phyloP scores from a whole-genome alignment of 2,888 invertebrate genomes.

The Agrypnus murinus region DNA sequence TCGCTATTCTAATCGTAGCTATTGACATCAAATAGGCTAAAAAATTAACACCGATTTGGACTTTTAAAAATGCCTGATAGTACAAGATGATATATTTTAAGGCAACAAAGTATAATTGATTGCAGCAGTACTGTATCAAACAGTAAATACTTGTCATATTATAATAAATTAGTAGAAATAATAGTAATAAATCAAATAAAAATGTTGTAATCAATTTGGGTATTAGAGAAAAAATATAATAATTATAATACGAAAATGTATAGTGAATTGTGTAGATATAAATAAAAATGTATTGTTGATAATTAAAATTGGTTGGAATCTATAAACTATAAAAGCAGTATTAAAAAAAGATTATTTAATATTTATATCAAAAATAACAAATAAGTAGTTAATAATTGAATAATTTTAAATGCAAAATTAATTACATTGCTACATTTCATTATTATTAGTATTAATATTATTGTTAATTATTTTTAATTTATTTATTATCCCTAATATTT shows the following conservation, averaged over 20 bases:
- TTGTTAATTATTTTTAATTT: neutral
- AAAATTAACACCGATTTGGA: slow-evolving; percentile 16
- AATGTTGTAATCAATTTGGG: slow-evolving; percentile 14
- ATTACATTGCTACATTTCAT: slow-evolving; percentile 21
- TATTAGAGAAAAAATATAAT: slow-evolving; percentile 19
- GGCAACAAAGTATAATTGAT: neutral
- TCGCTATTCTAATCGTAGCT: slow-evolving; percentile 23
- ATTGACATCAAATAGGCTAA: slow-evolving; percentile 29
- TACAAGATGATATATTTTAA: slow-evolving; percentile 9
- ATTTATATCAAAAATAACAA: slow-evolving; percentile 52
- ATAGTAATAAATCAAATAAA: slow-evolving; percentile 6
- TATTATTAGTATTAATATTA: neutral
- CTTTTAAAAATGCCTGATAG: slow-evolving; percentile 25
- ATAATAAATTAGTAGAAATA: slow-evolving; percentile 5
- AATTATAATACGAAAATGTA: slow-evolving; percentile 37
- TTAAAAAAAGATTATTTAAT: slow-evolving; percentile 50
- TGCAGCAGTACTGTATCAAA: slow-evolving; percentile 3
- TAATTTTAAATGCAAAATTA: slow-evolving; percentile 2
- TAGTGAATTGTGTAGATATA: slow-evolving; percentile 49
- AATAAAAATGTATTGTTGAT: slow-evolving; percentile 48
- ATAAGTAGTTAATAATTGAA: slow-evolving; percentile 45
- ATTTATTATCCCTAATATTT: neutral
- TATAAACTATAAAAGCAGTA: slow-evolving; percentile 47
- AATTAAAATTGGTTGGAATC: slow-evolving; percentile 42
- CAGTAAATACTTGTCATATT: neutral